phyloP scores from a whole-genome alignment of 2,888 invertebrate genomes.

The Fabriciana adippe region DNA sequence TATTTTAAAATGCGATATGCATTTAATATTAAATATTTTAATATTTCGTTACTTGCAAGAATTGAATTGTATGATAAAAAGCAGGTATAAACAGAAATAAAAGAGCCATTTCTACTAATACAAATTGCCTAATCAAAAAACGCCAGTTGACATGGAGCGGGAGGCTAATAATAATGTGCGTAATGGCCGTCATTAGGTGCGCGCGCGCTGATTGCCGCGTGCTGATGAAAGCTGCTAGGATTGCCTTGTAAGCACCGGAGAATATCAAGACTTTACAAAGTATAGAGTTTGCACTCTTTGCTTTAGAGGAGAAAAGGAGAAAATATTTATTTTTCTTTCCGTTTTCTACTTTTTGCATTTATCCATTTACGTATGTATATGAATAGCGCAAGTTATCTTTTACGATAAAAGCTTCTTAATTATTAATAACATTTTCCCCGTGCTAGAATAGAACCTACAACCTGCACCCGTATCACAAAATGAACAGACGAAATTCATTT shows the following conservation, averaged over 20 bases:
- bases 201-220: conserved; percentile 71
- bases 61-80: background rate
- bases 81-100: conserved; percentile 11
- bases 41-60: background rate
- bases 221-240: conserved; percentile 72
- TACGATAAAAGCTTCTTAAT: too few species aligned
- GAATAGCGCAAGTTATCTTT: too few species aligned
- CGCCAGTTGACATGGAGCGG: conserved; percentile 44
- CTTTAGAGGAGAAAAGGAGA: background rate
- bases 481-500: too few species aligned
- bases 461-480: too few species aligned
- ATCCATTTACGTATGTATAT: too few species aligned
- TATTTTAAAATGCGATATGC: too few species aligned
- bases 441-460: background rate
- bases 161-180: conserved; percentile 70
- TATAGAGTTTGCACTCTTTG: conserved; percentile 45
- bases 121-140: conserved; percentile 40
- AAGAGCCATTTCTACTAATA: conserved; percentile 19
- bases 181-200: conserved; percentile 70
- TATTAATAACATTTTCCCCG: too few species aligned
- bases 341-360: background rate
- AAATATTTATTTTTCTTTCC: too few species aligned
- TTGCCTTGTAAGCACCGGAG: conserved; percentile 71
- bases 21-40: too few species aligned
- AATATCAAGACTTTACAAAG: conserved; percentile 45